These are phyloP conservation scores for Saccostrea cuccullata DNA, from an alignment of 1,140 invertebrate species.

Conservation along the genomic window DNA sequence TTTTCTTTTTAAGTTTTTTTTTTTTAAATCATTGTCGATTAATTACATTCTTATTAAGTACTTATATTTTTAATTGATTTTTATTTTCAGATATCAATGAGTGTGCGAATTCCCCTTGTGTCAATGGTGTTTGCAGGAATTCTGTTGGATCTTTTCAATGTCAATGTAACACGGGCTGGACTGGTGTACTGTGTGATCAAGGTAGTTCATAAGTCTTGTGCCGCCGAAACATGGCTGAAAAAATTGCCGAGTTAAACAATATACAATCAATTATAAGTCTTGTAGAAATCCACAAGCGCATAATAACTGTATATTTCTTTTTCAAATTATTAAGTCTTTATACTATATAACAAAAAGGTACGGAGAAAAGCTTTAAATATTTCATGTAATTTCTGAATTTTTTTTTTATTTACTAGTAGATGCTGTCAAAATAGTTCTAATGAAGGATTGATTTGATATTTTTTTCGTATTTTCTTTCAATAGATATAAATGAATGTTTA, in stretches of 20 bases:
- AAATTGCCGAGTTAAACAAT: too few relatives aligned
- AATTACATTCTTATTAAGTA: neutral
- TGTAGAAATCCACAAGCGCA: neutral
- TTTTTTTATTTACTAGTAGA: neutral
- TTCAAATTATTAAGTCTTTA: too few relatives aligned
- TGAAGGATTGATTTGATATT: neutral
- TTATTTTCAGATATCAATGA: slow-evolving; percentile 47
- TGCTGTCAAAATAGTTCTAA: neutral
- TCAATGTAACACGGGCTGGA: slow-evolving; percentile 35
- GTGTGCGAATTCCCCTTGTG: slow-evolving; percentile 37
- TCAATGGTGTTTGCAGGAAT: slow-evolving; percentile 43
- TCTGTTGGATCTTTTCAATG: slow-evolving; percentile 25
- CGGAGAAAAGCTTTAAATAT: too few relatives aligned
- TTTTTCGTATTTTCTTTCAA: neutral
- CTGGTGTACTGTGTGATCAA: neutral
- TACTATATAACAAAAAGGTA: too few relatives aligned
- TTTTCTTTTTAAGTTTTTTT: too few relatives aligned
- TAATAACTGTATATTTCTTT: too few relatives aligned
- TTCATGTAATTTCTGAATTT: too few relatives aligned
- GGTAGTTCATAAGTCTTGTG: neutral
- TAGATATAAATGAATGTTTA: slow-evolving; percentile 14
- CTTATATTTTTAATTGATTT: neutral
- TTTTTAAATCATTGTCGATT: too few relatives aligned
- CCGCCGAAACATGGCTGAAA: too few relatives aligned
- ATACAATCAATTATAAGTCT: too few relatives aligned